Evolutionary conservation across 1,140 invertebrate species (phyloP).

Genomic region (Parapsyche elsis): DNA sequence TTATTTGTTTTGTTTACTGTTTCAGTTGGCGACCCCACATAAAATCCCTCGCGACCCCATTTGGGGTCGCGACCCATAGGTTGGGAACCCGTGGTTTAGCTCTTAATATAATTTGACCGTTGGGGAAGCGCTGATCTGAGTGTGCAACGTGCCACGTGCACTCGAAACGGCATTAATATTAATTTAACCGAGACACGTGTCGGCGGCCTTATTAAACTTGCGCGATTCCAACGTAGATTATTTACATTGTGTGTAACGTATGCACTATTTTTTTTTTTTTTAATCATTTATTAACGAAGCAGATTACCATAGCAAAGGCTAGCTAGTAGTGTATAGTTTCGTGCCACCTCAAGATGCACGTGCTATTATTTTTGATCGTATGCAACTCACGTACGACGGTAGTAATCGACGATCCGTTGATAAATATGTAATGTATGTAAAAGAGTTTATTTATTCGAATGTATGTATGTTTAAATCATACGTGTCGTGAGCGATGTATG

Average conservation of each 20-base stretch:
- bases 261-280: background rate
- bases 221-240: conserved; percentile 23
- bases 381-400: background rate
- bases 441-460: background rate
- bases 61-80: no score
- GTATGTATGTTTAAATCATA: background rate
- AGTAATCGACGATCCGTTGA: conserved; percentile 14
- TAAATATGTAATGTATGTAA: background rate
- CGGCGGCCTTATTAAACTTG: conserved; percentile 46
- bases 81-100: no score
- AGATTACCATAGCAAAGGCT: no score
- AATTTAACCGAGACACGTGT: conserved; percentile 48
- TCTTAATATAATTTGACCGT: no score
- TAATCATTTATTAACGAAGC: no score
- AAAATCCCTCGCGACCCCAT: no score
- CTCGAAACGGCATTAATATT: conserved; percentile 46
- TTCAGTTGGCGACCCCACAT: no score
- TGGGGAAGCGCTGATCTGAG: no score
- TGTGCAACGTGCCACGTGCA: conserved; percentile 35
- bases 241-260: conserved; percentile 25
- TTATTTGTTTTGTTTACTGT: no score
- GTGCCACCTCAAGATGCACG: no score
- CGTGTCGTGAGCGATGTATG: background rate
- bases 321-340: no score
- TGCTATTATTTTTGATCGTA: no score